Evolutionary conservation across 2,888 invertebrate genomes (phyloP).

Genomic region (Terebella lapidaria): DNA sequence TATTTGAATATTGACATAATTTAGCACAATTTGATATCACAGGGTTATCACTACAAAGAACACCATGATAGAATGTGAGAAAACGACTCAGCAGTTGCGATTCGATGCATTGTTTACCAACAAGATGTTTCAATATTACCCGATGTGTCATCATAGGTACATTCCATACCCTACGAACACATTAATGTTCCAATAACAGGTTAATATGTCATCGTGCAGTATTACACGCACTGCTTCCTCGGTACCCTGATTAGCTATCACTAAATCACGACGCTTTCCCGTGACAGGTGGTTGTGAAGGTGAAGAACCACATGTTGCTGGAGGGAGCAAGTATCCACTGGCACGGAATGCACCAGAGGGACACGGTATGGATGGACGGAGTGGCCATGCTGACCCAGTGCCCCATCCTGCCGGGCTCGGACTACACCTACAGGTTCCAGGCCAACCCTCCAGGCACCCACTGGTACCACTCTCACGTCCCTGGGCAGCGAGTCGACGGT

Average conservation of each 20-base stretch:
- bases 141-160: too few species aligned
- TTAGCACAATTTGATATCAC: too few species aligned
- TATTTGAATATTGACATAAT: too few species aligned
- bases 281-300: slow-evolving; percentile 17
- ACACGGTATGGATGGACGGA: slow-evolving; percentile 39
- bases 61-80: too few species aligned
- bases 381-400: slow-evolving; percentile 40
- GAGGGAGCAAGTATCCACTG: slow-evolving; percentile 37
- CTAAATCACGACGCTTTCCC: too few species aligned
- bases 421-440: slow-evolving; percentile 33
- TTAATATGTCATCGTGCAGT: background rate
- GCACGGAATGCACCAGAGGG: slow-evolving; percentile 41
- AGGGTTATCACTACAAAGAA: too few species aligned
- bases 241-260: too few species aligned
- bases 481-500: slow-evolving; percentile 13
- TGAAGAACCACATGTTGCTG: slow-evolving; percentile 29
- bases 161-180: too few species aligned
- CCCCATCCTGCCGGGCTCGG: slow-evolving; percentile 36
- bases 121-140: too few species aligned
- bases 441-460: slow-evolving; percentile 15
- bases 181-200: too few species aligned
- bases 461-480: slow-evolving; percentile 18
- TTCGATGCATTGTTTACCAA: too few species aligned
- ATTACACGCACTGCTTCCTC: background rate
- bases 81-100: too few species aligned